These are phyloP conservation scores for Sepiola atlantica DNA, from an alignment of 2,888 invertebrate genomes.

Conservation along the genomic window DNA sequence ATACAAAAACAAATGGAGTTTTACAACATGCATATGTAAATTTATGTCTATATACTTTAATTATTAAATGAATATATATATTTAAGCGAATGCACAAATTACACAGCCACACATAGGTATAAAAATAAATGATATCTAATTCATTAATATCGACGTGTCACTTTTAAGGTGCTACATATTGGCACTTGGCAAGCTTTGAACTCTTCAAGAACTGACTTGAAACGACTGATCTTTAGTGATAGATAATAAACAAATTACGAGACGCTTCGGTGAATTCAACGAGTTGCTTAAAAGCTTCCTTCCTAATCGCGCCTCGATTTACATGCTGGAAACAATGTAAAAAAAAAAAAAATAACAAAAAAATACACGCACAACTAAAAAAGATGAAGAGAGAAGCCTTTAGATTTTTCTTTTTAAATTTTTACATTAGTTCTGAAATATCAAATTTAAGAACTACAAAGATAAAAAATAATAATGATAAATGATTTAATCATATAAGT, in stretches of 20 bases:
- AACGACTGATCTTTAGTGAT: background rate
- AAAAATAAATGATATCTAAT: background rate
- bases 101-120: background rate
- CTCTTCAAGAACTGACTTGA: background rate
- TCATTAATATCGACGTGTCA: background rate
- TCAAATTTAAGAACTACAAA: background rate
- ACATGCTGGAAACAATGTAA: background rate
- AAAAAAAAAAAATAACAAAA: background rate
- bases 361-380: background rate
- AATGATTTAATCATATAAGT: background rate
- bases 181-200: background rate
- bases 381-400: no score
- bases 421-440: constrained; percentile 14
- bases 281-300: background rate
- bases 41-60: background rate
- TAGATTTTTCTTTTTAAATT: no score
- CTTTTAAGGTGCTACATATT: background rate
- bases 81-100: background rate
- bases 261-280: background rate
- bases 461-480: background rate
- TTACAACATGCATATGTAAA: background rate
- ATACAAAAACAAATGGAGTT: background rate
- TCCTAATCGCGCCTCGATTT: background rate
- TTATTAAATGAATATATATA: background rate
- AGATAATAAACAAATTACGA: constrained; percentile 2